A percentile compares a stretch with the other conserved stretches of the same genome.
phyloP scores from a whole-genome alignment of 2,797 vertebrate genomes.

The Spheniscus humboldti region DNA sequence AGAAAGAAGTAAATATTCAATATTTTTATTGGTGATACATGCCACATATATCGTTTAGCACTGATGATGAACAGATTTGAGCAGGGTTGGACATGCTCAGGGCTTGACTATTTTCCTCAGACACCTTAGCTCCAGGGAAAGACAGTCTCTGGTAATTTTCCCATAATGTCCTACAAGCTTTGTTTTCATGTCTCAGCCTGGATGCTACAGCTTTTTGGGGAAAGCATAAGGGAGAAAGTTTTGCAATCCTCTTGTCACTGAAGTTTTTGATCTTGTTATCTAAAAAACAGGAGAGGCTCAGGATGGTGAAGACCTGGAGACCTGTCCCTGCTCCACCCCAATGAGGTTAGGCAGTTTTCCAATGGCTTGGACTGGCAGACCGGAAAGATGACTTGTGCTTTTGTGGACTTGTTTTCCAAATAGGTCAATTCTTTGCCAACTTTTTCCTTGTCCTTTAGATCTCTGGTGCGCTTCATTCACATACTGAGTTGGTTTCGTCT shows the following conservation, averaged over 20 bases:
- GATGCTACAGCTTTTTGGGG: neutral
- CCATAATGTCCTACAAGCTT: neutral
- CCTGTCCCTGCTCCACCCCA: neutral
- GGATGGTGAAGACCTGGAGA: neutral
- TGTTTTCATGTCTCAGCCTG: neutral
- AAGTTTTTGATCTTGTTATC: neutral
- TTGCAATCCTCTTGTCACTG: neutral
- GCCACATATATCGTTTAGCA: neutral
- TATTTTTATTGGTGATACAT: neutral
- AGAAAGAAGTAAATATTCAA: neutral
- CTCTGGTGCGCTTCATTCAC: neutral
- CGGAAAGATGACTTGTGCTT: neutral
- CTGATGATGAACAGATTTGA: neutral
- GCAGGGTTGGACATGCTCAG: neutral
- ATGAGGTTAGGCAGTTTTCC: neutral
- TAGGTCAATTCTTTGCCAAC: neutral
- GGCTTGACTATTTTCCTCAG: neutral
- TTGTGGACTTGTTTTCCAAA: neutral
- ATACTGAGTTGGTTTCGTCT: neutral
- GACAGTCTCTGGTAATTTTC: neutral
- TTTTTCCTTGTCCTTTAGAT: neutral
- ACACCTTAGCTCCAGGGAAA: neutral
- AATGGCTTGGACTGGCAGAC: neutral
- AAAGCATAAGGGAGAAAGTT: neutral
- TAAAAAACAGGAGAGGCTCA: neutral